Base-by-base conservation (phyloP, 2,797 vertebrate species). In the Muscicapa comitata region DNA sequence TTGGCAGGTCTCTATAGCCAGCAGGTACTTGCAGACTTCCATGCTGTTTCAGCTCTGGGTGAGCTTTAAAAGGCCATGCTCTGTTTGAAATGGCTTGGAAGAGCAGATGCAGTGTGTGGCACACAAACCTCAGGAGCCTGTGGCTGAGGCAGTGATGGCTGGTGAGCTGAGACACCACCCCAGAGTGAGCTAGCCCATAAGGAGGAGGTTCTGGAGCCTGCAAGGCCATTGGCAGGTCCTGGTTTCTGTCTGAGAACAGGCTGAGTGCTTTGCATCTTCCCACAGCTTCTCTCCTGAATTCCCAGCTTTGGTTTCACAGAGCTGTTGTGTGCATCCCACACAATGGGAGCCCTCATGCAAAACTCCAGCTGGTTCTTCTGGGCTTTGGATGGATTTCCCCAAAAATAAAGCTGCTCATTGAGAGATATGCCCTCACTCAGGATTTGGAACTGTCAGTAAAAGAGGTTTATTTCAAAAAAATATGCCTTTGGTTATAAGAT, bases 241-340 rank as follows among this genome's bases (percentile, higher is more conserved):
- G n/a, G 5, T 54, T 48, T 42, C 51, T 54, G 4, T n/a, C 51
- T 73, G 55, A 78, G 38, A 68, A 38, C 5, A 28, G 7, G 19
- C 29, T 78, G 25, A 53, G 58, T 33, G 28, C 10, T 89, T 42
- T 66, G 42, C 5, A 61, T 42, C 31, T 35, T 85, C 31, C 25
- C 5, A 1, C 10, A 38, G 13, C 43, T 85, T 61, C 35, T 54
- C 31, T 33, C 19, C 38, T 45, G 33, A 81, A 78, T 65, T 57
- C 21, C 6, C 19, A 38, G 3, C 17, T 78, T 81, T 23, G 45
- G 9, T 61, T 10, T 88, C n/a, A 40, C 23, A 29, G 33, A 68
- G 33, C n/a, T 77, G 13, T 17, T 73, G 31, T 26, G 10, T 75
- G 26, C 5, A 3, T 45, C 50, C 24, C 1, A 0, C 21, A 7